A percentile compares a stretch with the other conserved stretches of the same genome.
Evolutionary conservation across 1,140 invertebrate species (phyloP).

Genomic region (Cyrtorhinus lividipennis): DNA sequence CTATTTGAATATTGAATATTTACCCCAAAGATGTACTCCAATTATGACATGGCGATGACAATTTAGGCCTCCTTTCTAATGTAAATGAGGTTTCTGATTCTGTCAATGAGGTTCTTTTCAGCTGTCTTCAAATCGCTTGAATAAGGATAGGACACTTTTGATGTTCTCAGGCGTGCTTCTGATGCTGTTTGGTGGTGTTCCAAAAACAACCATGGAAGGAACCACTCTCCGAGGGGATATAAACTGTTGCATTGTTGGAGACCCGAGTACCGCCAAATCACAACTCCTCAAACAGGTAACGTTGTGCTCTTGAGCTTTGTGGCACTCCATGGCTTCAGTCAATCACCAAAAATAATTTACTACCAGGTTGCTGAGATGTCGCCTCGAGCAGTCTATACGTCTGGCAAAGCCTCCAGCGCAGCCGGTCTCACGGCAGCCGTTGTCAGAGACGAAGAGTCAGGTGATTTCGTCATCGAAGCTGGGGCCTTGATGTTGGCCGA

Average conservation of each 20-base stretch:
- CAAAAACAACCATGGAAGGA: slow-evolving; percentile 85
- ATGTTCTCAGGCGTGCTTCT: slow-evolving; percentile 60
- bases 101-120: too few species aligned
- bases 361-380: slow-evolving; percentile 82
- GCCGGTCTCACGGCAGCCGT: slow-evolving; percentile 97
- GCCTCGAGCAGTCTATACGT: slow-evolving; percentile 93
- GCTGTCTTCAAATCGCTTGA: too few species aligned
- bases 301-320: not conserved
- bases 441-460: slow-evolving; percentile 91
- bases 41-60: too few species aligned
- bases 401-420: slow-evolving; percentile 93
- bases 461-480: slow-evolving; percentile 98
- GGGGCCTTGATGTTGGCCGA: slow-evolving; percentile 98
- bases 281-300: slow-evolving; percentile 84
- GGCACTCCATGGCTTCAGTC: not conserved
- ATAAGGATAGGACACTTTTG: too few species aligned
- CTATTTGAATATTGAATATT: too few species aligned
- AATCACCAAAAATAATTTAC: not conserved
- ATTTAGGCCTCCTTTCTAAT: too few species aligned
- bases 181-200: slow-evolving; percentile 96
- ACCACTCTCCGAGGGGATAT: slow-evolving; percentile 86
- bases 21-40: too few species aligned
- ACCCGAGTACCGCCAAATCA: slow-evolving; percentile 97
- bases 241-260: slow-evolving; percentile 96
- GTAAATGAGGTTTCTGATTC: too few species aligned